Evolutionary conservation across 2,888 invertebrate genomes (phyloP), one percentile per base, ranked within the genome.

Genomic region (Xylota sylvarum): DNA sequence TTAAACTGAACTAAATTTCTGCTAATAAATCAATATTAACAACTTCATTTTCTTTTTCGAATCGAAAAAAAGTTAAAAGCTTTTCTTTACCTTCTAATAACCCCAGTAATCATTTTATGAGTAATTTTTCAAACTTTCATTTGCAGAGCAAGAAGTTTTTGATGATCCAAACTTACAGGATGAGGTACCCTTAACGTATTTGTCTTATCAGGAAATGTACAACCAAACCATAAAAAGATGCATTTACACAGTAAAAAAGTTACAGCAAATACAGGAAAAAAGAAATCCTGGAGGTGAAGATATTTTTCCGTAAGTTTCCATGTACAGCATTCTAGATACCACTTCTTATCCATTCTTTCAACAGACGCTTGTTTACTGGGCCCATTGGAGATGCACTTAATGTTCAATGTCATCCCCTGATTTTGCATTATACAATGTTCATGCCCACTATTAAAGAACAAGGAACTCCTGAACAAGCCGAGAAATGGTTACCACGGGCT

Each of bases 381-480:
- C 1, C 27, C 0, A 6, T 43, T 27, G 43, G 43, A n/a, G n/a
- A 30, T 6, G 46, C 46, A 17, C 0, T 50, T 0, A 60, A 89
- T 5, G 74, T 89, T 0, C 89, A 88, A 2, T 91, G 91, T 2
- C 91, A 90, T 80, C 91, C 94, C 0, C 89, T 94, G 23, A 94
- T 95, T 0, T 93, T 98, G 0, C 98, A 98, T 91, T 96, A 95
- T 91, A 95, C 96, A 2, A 98, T 98, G 98, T 98, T 98, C 91
- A 94, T 97, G 52, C 97, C 97, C 0, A 95, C 97, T 0, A 91
- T 98, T 30, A 95, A 97, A 94, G 96, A 96, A 0, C 97, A 97
- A 91, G 97, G 95, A 1, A 96, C 96, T 0, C 93, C 95, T 30
- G 97, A 97, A 77, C 98, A 98, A 90, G 96, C 96, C 91, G 95